Evolutionary conservation across 2,797 vertebrate genomes (phyloP).

Genomic region (Brachyrhaphis roseni): DNA sequence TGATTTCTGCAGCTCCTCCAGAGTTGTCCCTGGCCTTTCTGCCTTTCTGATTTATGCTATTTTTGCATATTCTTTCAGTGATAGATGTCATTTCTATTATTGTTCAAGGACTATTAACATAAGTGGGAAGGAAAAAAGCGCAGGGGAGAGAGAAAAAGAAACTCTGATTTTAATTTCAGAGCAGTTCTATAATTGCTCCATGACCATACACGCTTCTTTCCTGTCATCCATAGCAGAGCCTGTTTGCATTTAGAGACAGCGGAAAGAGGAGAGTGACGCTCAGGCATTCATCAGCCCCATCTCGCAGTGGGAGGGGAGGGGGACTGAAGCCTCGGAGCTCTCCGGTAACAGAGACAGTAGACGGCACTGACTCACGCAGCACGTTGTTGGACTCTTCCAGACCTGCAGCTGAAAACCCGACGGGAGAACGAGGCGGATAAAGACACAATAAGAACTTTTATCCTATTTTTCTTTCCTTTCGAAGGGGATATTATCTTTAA

Average conservation of each 20-base stretch:
- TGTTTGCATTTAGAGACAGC: conserved; percentile 24
- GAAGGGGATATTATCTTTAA: neutral
- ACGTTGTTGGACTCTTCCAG: conserved; percentile 35
- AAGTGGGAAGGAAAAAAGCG: conserved; percentile 22
- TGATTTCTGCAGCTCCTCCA: neutral
- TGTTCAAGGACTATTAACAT: conserved; percentile 11
- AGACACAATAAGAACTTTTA: conserved; percentile 53
- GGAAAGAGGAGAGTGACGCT: conserved; percentile 30
- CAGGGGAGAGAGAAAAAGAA: conserved; percentile 1
- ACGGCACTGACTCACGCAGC: conserved; percentile 56
- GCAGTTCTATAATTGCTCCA: conserved; percentile 30
- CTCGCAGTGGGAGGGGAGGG: conserved; percentile 46
- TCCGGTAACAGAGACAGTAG: conserved; percentile 58
- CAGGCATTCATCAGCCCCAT: conserved; percentile 60
- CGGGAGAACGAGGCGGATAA: conserved; percentile 20
- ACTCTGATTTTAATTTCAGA: conserved; percentile 22
- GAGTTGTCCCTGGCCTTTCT: neutral
- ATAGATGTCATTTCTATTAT: neutral
- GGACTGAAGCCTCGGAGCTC: conserved; percentile 60
- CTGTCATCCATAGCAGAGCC: conserved; percentile 21
- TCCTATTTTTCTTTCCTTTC: neutral
- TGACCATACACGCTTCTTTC: conserved; percentile 24
- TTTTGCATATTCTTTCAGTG: neutral
- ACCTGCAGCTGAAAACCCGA: conserved; percentile 36
- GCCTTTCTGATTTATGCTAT: neutral